phyloP scores from a whole-genome alignment of 2,113 vertebrate species.

The Vireo altiloquus region DNA sequence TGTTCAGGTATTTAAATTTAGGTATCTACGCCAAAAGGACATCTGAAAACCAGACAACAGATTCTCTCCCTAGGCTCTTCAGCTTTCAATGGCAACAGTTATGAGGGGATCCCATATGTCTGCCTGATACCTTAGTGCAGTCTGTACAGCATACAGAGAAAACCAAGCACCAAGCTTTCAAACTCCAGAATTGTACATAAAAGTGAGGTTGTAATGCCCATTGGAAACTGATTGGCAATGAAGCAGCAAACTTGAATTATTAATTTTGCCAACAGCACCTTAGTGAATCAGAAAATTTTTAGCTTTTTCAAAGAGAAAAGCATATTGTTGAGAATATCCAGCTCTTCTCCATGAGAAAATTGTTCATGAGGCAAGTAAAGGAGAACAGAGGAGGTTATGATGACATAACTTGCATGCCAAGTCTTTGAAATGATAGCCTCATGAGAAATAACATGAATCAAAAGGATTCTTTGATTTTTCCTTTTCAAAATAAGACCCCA shows the following conservation, averaged over 20 bases:
- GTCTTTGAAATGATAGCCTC: constrained; percentile 27
- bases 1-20: not conserved
- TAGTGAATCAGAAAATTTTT: not conserved
- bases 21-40: not conserved
- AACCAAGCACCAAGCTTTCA: not conserved
- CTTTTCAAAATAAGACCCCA: not conserved
- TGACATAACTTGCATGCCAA: not conserved
- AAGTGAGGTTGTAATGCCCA: not conserved
- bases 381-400: not conserved
- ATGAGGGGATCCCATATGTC: not conserved
- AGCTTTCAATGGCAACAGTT: not conserved
- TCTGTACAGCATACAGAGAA: not conserved
- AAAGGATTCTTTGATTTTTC: constrained; percentile 23
- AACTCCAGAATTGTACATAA: not conserved
- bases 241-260: not conserved
- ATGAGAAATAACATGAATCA: constrained; percentile 39
- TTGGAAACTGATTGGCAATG: not conserved
- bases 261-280: not conserved
- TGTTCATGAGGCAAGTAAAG: constrained; percentile 1
- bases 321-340: not conserved
- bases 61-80: not conserved
- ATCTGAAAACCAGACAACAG: not conserved
- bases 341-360: not conserved
- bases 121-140: not conserved
- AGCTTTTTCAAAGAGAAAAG: not conserved